Evolutionary conservation across 2,888 invertebrate genomes (phyloP).

Genomic region (Sminthurinus aureus): DNA sequence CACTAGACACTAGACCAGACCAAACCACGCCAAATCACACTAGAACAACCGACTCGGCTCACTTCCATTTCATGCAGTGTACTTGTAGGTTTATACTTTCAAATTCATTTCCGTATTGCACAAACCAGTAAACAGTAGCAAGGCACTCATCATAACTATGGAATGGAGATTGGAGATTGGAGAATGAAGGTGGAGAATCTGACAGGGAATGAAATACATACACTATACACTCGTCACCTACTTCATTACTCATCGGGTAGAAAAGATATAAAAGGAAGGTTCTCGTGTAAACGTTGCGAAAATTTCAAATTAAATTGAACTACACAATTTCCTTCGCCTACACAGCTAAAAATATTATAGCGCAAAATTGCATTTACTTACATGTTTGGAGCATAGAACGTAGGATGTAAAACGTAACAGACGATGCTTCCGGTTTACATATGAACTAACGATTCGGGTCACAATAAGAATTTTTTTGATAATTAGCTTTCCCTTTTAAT

Average conservation of each 20-base stretch:
- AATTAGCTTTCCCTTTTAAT: too few species aligned
- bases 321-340: not conserved
- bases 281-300: constrained; percentile 10
- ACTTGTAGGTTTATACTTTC: not conserved
- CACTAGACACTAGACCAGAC: constrained; percentile 7
- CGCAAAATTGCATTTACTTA: too few species aligned
- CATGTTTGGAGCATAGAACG: not conserved
- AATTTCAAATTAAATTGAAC: constrained; percentile 26
- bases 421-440: too few species aligned
- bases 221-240: not conserved
- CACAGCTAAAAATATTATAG: too few species aligned
- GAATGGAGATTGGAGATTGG: too few species aligned
- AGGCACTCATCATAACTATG: too few species aligned
- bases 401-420: not conserved
- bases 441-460: too few species aligned
- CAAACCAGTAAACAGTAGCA: not conserved
- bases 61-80: not conserved
- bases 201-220: not conserved
- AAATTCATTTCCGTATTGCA: not conserved
- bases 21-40: not conserved
- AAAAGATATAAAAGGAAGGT: not conserved
- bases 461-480: too few species aligned
- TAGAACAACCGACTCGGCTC: not conserved
- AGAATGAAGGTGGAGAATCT: too few species aligned
- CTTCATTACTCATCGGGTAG: not conserved